These are phyloP conservation scores for Polyploca ridens DNA, from an alignment of 2,888 invertebrate species.

Conservation along the genomic window DNA sequence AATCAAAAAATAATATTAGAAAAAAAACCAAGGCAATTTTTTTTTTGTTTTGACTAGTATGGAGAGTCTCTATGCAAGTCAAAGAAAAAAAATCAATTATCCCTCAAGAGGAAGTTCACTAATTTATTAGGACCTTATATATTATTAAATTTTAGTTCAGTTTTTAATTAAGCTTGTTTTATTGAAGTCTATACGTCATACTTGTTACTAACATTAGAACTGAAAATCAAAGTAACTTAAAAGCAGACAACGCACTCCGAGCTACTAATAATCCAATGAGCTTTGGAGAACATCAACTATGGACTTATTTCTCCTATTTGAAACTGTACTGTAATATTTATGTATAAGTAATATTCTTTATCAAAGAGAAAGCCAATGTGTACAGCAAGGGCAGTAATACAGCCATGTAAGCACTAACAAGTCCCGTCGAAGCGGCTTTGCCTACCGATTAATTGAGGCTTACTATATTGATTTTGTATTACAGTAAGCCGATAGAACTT, in stretches of 20 bases:
- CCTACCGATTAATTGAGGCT: slow-evolving; percentile 74
- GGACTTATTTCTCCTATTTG: neutral
- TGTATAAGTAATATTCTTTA: slow-evolving; percentile 54
- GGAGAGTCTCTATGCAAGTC: no score
- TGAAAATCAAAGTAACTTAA: neutral
- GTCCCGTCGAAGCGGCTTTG: slow-evolving; percentile 56
- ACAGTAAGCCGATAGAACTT: slow-evolving; percentile 65
- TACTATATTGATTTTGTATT: slow-evolving; percentile 80
- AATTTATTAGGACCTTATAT: no score
- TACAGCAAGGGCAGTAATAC: slow-evolving; percentile 23
- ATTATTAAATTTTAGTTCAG: neutral
- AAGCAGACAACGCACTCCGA: neutral
- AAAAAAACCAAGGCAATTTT: no score
- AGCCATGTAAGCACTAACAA: slow-evolving; percentile 42
- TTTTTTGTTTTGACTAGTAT: no score
- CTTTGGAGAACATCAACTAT: neutral
- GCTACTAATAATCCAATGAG: neutral
- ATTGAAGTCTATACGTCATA: no score
- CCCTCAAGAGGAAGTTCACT: no score
- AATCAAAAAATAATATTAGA: no score
- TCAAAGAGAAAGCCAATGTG: slow-evolving; percentile 41
- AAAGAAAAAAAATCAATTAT: no score
- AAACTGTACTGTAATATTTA: slow-evolving; percentile 29
- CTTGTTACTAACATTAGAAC: neutral
- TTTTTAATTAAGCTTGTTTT: no score